Base-by-base conservation (phyloP, 2,797 vertebrate species). In the Sebastes goodei region DNA sequence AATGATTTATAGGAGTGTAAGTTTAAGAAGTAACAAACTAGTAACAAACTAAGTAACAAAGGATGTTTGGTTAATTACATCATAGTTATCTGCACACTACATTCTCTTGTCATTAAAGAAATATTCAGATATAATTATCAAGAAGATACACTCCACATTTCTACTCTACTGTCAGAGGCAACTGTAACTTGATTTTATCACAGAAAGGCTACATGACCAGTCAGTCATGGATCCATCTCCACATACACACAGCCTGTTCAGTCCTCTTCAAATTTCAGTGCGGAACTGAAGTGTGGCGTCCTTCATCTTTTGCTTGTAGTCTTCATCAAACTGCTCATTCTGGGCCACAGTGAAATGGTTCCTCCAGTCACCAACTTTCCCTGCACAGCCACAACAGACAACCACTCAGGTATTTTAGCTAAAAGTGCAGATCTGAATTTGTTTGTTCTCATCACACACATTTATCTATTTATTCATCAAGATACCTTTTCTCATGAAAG, bases 401-500 rank as follows among this genome's bases (percentile, higher is more conserved):
- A 8, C 15, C 30, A 75, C 35, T 67, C 15, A 46, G 42, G 0
- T 17, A 46, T 15, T 46, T 17, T 0, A 46, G 14, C 42, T 46
- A 1, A 10, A 23, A 17, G 1, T 27, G 23, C 0, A 46, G 53
- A 32, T 14, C 12, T 62, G 8, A 21, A 27, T 32, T 15, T 23
- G 0, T 15, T 71, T 17, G 20, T 38, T 64, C 4, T 21, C 17
- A 4, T 72, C 52, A 73, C 1, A 27, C 6, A 72, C 23, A 17
- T 72, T 29, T n/a, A 9, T 14, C 60, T 20, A 11, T 52, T 2
- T 71, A 9, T 35, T 35, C 11, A 21, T 62, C 8, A 5, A 10
- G 56, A 15, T 77, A 98, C 97, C 97, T 96, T 98, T 98, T 71
- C 96, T 94, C 96, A 98, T 97, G 88, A 98, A 98, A 4, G 95